Base-by-base conservation (phyloP, 2,888 invertebrate species). In the Graphium colonna region DNA sequence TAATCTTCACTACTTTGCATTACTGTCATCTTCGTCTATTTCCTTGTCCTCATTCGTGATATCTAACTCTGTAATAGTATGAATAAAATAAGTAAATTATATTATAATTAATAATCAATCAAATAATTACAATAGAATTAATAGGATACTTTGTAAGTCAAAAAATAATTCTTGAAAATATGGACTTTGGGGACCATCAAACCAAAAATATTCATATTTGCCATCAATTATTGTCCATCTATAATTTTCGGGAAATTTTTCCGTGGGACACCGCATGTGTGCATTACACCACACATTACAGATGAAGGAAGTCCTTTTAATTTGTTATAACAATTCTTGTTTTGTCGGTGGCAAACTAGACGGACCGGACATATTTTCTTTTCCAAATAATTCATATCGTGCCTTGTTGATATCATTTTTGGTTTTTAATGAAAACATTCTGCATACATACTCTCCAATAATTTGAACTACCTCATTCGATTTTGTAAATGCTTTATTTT, bases 161-260 rank as follows among this genome's bases (percentile, higher is more conserved):
- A 52, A 60, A 57, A 51, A 57, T 55, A 59, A 31, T 58, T 60
- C 54, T 58, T 60, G 48, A 60, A 60, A 56, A 44, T 45, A 57
- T 55, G 55, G 51, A 28, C 52, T 55, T 57, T 55, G 56, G 47
- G 56, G 49, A 54, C 54, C 51, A 54, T 57, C 50, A 50, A 56
- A 57, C 52, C 55, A 60, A 56, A 56, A 53, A 44, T 54, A 57
- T 46, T 54, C 12, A 54, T 57, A 58, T 52, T 58, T 18, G 38
- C 40, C 31, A 55, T 55, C 52, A 58, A 55, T 55, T 15, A 55
- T 55, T 54, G 39, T 36, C 26, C 48, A 33, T 16, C 26, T 33
- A 43, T 42, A 49, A 41, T 28, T 8, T 28, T 28, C 28, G 3
- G 38, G 38, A 3, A 38, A 10, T 38, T 38, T 38, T 10, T 38